A percentile compares a stretch with the other conserved stretches of the same genome.
Evolutionary conservation across 2,888 invertebrate genomes (phyloP).

Genomic region (Disparrhopalites patrizii): DNA sequence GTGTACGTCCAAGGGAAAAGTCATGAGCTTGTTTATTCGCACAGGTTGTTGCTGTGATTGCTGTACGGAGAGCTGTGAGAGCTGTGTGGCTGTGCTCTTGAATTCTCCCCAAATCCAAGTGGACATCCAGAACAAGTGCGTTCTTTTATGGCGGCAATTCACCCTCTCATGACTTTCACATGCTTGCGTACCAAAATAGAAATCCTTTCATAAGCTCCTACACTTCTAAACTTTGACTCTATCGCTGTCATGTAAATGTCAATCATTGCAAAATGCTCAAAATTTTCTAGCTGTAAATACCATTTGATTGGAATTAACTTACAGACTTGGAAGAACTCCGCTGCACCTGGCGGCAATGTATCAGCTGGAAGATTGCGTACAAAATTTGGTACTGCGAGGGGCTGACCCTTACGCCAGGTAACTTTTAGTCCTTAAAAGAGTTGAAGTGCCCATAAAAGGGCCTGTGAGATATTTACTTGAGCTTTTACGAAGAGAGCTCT

Average conservation of each 20-base stretch:
- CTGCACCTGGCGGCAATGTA: constrained; percentile 79
- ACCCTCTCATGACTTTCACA: too few species aligned
- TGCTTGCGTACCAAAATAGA: too few species aligned
- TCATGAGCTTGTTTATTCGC: background rate
- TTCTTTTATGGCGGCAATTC: too few species aligned
- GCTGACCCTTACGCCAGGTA: constrained; percentile 72
- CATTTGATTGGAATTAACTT: background rate
- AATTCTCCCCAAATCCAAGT: background rate
- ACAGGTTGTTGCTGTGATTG: background rate
- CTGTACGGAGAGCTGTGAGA: background rate
- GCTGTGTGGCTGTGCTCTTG: background rate
- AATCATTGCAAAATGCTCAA: too few species aligned
- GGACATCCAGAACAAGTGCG: background rate
- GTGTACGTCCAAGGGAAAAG: background rate
- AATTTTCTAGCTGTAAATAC: background rate
- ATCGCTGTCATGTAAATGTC: too few species aligned
- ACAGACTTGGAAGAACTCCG: constrained; percentile 76
- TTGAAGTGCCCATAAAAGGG: too few species aligned
- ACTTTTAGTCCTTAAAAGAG: too few species aligned
- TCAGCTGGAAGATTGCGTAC: constrained; percentile 77
- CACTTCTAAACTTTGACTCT: too few species aligned
- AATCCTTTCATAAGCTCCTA: too few species aligned
- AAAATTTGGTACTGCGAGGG: constrained; percentile 75
- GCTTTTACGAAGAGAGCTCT: too few species aligned
- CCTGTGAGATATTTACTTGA: too few species aligned